Evolutionary conservation across 1,140 invertebrate genomes (phyloP).

Genomic region (Idris sp.): DNA sequence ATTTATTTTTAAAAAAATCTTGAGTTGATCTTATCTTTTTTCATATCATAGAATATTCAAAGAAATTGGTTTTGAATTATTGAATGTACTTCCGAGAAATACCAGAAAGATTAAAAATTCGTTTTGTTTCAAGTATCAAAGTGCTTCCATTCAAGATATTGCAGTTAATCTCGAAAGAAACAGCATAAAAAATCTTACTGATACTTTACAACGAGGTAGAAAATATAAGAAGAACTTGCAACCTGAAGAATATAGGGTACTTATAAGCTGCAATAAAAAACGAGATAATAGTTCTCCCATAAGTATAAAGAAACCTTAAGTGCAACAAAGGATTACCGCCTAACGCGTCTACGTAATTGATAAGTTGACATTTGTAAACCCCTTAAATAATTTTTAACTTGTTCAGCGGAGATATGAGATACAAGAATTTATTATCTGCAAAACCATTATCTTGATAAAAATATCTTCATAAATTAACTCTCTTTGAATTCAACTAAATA

Average conservation of each 20-base stretch:
- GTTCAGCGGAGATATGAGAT: background rate
- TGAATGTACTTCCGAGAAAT: too few species aligned
- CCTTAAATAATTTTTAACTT: constrained; percentile 15
- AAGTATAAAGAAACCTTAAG: constrained; percentile 35
- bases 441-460: too few species aligned
- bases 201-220: constrained; percentile 14
- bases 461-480: too few species aligned
- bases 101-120: constrained; percentile 1
- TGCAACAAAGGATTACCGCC: constrained; percentile 27
- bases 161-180: constrained; percentile 28
- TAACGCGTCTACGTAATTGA: constrained; percentile 30
- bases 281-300: constrained; percentile 14
- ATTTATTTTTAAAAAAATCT: too few species aligned
- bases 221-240: constrained; percentile 30
- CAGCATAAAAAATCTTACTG: constrained; percentile 22
- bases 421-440: background rate
- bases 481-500: too few species aligned
- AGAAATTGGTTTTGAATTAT: too few species aligned
- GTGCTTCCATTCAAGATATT: constrained; percentile 24
- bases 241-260: constrained; percentile 40
- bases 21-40: too few species aligned
- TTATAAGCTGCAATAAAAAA: constrained; percentile 33
- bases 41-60: too few species aligned
- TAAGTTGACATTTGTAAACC: constrained; percentile 31
- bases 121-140: constrained; percentile 22